Conservation (phyloP, 1,140 invertebrate species). For the Ips nitidus region DNA sequence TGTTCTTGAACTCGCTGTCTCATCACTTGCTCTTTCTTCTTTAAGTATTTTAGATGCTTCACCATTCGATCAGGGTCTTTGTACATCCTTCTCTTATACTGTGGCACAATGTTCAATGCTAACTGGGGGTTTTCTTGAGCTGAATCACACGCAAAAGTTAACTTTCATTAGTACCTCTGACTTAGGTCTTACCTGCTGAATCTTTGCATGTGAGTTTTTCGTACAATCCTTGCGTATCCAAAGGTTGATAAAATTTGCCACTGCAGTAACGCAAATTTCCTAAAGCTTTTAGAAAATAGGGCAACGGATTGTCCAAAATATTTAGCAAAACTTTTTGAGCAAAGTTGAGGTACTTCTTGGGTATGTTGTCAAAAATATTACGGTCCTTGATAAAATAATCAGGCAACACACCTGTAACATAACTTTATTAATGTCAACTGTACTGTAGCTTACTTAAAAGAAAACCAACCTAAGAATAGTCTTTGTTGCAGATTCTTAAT, state of each 20-base stretch:
- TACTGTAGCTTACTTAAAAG: background rate
- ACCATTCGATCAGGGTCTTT: slow-evolving; percentile 30
- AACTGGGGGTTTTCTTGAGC: slow-evolving; percentile 18
- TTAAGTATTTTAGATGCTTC: slow-evolving; percentile 32
- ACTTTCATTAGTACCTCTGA: background rate
- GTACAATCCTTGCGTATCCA: slow-evolving; percentile 65
- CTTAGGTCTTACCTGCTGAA: slow-evolving; percentile 14
- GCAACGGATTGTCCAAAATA: slow-evolving; percentile 63
- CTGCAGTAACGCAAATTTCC: slow-evolving; percentile 63
- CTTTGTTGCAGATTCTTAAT: slow-evolving; percentile 56
- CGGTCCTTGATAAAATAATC: slow-evolving; percentile 73
- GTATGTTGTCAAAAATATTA: slow-evolving; percentile 72
- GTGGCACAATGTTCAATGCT: background rate
- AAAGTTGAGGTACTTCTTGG: slow-evolving; percentile 61
- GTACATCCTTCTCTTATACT: slow-evolving; percentile 22
- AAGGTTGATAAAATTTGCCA: slow-evolving; percentile 60
- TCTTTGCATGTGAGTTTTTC: slow-evolving; percentile 53
- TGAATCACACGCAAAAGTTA: background rate
- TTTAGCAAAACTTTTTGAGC: slow-evolving; percentile 67
- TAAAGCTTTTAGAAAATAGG: slow-evolving; percentile 67
- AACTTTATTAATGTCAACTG: background rate
- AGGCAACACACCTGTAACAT: slow-evolving; percentile 55
- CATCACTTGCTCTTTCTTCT: slow-evolving; percentile 23
- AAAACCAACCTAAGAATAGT: slow-evolving; percentile 53
- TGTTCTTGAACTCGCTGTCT: slow-evolving; percentile 4